Base-by-base conservation (phyloP, 2,888 invertebrate species). In the Hypolimnas misippus region DNA sequence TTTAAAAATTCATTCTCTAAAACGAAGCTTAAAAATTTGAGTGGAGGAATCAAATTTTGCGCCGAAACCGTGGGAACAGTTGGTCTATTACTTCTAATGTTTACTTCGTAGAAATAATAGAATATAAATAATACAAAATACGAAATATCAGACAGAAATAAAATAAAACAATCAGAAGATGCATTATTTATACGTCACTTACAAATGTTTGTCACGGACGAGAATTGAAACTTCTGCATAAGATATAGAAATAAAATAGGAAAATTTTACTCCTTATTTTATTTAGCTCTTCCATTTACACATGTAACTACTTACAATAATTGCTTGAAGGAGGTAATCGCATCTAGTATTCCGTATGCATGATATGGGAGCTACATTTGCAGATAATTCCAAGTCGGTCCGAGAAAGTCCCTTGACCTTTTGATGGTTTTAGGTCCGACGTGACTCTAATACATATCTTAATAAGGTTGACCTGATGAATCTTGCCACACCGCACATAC, bases 401-500 rank as follows among this genome's bases (percentile, higher is more conserved):
- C 51, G 51, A 57, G 59, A 54, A 31, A 46, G 58, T 66, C 67
- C 68, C 66, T 67, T 69, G 70, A 71, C 71, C 71, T 68, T 69
- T 63, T 46, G 42, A 62, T 62, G 52, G 57, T 57, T 65, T 62
- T 61, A 38, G 63, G 63, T 42, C 57, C 38, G 49, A 71, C 69
- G 69, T 68, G 68, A 70, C 68, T 69, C 44, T 56, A 64, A 64
- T 65, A 65, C 62, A 50, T 63, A 57, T 53, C 42, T 50, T 55
- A 42, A 62, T 62, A 55, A 56, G 35, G 38, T 38, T 53, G 19
- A 16, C 52, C 14, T 52, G 49, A 49, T 25, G 29, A 6, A 25
- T 49, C n/a, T n/a, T 7, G n/a, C 3, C 14, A 8, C 19, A 46
- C 4, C 21, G 0, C 3, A 25, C 12, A n/a, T n/a, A n/a, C n/a